Conservation (phyloP, 2,113 vertebrate genomes). For the Psophia crepitans region DNA sequence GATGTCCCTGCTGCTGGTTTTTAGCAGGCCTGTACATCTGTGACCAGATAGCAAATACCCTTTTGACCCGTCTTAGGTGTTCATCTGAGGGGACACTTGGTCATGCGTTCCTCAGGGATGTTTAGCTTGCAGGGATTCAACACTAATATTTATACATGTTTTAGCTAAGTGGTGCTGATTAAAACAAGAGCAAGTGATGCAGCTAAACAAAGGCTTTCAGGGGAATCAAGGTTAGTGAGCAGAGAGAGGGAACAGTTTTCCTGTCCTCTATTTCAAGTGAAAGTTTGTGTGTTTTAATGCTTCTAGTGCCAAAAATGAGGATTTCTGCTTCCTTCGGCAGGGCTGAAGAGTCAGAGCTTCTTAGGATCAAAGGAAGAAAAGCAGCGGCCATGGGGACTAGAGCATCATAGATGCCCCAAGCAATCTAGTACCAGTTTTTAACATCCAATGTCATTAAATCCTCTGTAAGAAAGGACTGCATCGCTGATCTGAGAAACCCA, state of each 20-base stretch:
- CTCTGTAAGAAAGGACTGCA: background rate
- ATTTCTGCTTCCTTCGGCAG: background rate
- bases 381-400: background rate
- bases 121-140: background rate
- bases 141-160: background rate
- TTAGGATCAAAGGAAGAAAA: background rate
- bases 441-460: background rate
- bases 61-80: background rate
- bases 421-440: background rate
- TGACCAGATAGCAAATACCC: background rate
- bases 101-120: rapidly evolving
- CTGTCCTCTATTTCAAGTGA: background rate
- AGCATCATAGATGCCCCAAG: background rate
- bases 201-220: background rate
- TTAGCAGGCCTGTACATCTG: background rate
- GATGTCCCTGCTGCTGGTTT: background rate
- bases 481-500: background rate
- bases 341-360: background rate
- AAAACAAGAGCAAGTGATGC: background rate
- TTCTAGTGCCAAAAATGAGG: background rate
- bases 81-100: background rate
- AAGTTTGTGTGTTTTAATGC: background rate
- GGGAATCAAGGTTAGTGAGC: background rate
- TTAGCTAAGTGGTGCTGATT: background rate
- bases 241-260: background rate